Conservation (phyloP, 2,888 invertebrate species). For the Xestoiulus laeticollis region DNA sequence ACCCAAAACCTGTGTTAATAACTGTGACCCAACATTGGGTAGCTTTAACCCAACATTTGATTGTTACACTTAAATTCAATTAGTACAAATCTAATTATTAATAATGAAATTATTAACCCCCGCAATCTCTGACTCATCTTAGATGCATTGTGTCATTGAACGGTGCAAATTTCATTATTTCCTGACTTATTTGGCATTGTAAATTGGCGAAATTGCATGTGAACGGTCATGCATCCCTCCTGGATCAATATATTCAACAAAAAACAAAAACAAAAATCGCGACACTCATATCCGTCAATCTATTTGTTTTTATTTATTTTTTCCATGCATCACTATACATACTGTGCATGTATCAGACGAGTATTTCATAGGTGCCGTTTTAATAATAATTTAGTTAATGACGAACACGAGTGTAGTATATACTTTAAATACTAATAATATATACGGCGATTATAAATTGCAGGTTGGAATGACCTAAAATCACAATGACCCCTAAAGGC, state of each 20-base stretch:
- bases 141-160: no score
- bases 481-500: constrained; percentile 14
- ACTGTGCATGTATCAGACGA: background rate
- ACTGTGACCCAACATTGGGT: no score
- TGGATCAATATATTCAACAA: background rate
- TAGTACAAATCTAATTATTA: no score
- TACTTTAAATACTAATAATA: background rate
- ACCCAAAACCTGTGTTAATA: no score
- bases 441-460: no score
- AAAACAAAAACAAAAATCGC: background rate
- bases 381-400: background rate
- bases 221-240: background rate
- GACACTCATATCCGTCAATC: background rate
- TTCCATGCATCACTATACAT: background rate
- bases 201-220: background rate
- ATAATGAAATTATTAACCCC: no score
- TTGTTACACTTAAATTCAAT: no score
- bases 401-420: background rate
- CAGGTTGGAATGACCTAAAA: constrained; percentile 18
- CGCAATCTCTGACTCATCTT: background rate
- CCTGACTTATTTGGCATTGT: background rate
- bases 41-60: no score
- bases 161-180: background rate
- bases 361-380: background rate
- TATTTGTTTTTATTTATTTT: background rate